Evolutionary conservation across 2,888 invertebrate species (phyloP).

Genomic region (Emmelina monodactyla): DNA sequence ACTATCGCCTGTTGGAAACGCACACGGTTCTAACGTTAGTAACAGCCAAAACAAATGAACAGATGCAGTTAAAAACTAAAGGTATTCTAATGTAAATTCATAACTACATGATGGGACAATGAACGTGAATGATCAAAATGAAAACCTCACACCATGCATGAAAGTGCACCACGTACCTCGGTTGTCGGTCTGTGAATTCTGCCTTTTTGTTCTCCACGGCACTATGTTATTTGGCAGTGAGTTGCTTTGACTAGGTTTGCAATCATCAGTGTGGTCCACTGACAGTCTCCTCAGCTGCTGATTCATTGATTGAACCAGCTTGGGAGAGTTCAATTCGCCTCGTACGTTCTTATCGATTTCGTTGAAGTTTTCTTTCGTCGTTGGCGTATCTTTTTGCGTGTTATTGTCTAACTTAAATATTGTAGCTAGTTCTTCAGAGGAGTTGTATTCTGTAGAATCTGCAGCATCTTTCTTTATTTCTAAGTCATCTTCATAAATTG

Average conservation of each 20-base stretch:
- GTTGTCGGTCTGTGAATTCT: conserved; percentile 55
- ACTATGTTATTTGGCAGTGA: conserved; percentile 52
- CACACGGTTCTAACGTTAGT: not conserved
- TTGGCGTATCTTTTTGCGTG: conserved; percentile 18
- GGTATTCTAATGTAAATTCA: too few species aligned
- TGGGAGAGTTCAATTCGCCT: conserved; percentile 52
- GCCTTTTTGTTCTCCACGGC: conserved; percentile 58
- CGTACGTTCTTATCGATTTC: conserved; percentile 28
- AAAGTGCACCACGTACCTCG: conserved; percentile 56
- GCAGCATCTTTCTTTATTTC: conserved; percentile 42
- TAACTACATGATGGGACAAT: conserved; percentile 17
- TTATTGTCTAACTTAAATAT: conserved; percentile 61
- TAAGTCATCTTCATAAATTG: conserved; percentile 53
- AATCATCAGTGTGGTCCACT: conserved; percentile 40
- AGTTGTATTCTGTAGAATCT: conserved; percentile 69
- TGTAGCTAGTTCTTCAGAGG: conserved; percentile 70
- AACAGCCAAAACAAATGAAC: too few species aligned
- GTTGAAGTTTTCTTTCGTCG: conserved; percentile 22
- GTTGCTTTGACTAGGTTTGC: conserved; percentile 52
- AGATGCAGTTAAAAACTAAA: too few species aligned
- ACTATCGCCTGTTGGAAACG: conserved; percentile 48
- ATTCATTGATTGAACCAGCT: conserved; percentile 52
- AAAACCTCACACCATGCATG: conserved; percentile 57
- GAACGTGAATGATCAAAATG: conserved; percentile 53
- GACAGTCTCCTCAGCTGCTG: conserved; percentile 54